A percentile compares a stretch with the other conserved stretches of the same genome.
Conservation (phyloP, 2,888 invertebrate species). For the Apamea anceps region DNA sequence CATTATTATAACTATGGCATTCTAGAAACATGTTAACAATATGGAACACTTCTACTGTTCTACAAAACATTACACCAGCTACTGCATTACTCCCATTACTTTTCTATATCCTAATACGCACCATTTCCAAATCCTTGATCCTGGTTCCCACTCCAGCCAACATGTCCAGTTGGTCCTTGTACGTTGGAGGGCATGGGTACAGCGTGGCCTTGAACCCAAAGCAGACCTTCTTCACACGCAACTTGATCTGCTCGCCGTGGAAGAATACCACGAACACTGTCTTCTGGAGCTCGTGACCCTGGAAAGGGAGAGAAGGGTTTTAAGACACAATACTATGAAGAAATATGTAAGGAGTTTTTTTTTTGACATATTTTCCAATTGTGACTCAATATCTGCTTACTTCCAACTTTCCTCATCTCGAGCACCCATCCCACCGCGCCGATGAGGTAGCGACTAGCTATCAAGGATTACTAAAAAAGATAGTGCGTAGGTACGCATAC, state of each 20-base stretch:
- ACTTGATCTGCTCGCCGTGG: conserved; percentile 94
- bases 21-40: neutral
- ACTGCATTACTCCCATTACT: neutral
- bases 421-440: neutral
- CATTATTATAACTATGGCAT: neutral
- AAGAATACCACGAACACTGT: conserved; percentile 92
- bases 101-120: conserved; percentile 65
- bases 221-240: conserved; percentile 94
- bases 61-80: neutral
- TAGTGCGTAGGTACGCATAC: neutral
- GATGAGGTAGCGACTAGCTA: neutral
- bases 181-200: conserved; percentile 94
- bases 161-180: conserved; percentile 93
- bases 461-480: too few species aligned
- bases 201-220: conserved; percentile 94
- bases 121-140: conserved; percentile 93
- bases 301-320: conserved; percentile 55
- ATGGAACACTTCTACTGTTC: neutral
- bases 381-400: neutral
- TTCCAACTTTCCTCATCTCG: neutral
- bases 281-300: conserved; percentile 93
- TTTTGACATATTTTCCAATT: neutral
- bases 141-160: conserved; percentile 93
- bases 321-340: neutral
- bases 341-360: too few species aligned